These are phyloP conservation scores for Drosophila paranaensis DNA, from an alignment of 2,888 invertebrate species.

Conservation along the genomic window DNA sequence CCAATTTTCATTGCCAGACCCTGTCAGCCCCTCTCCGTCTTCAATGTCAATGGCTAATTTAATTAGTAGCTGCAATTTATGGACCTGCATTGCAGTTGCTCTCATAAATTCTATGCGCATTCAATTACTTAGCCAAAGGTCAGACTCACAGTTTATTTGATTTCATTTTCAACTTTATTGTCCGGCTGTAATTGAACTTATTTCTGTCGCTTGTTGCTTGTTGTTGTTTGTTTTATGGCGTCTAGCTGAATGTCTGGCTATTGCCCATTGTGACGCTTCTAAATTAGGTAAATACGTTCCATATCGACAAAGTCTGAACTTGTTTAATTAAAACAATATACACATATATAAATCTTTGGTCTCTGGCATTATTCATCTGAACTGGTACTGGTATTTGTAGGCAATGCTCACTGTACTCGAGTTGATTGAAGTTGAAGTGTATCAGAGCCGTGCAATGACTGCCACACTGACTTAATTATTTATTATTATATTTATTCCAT, in stretches of 20 bases:
- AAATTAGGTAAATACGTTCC: conserved; percentile 19
- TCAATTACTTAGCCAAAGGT: conserved; percentile 67
- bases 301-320: neutral
- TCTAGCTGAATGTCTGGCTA: conserved; percentile 38
- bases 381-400: neutral
- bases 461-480: conserved; percentile 71
- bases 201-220: neutral
- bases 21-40: neutral
- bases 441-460: conserved; percentile 48
- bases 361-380: neutral
- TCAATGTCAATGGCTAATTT: conserved; percentile 46
- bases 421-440: neutral
- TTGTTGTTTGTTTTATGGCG: conserved; percentile 24
- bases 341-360: too few species aligned
- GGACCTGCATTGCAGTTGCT: conserved; percentile 50
- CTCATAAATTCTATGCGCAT: conserved; percentile 67
- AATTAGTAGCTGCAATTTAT: conserved; percentile 71
- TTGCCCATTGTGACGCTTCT: conserved; percentile 32
- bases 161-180: conserved; percentile 47
- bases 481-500: too few species aligned
- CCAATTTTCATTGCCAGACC: conserved; percentile 44
- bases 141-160: conserved; percentile 45
- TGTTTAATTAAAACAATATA: neutral
- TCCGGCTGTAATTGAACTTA: conserved; percentile 37
- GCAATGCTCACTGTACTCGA: conserved; percentile 30